Evolutionary conservation across 2,888 invertebrate species (phyloP).

Genomic region (Cryptops parisi): DNA sequence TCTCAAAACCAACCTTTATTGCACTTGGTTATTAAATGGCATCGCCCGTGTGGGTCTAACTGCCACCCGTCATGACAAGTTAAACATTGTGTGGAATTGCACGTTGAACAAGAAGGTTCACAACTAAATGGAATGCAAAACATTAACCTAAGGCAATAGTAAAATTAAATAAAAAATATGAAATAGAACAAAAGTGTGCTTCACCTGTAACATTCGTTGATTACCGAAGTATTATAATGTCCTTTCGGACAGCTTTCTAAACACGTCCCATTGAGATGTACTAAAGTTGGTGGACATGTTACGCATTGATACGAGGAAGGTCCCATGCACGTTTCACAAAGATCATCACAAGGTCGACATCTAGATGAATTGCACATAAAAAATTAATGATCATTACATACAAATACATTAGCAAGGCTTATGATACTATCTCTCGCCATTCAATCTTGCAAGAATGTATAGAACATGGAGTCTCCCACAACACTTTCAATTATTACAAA

Average conservation of each 20-base stretch:
- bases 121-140: background rate
- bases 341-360: slow-evolving; percentile 49
- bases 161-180: no score
- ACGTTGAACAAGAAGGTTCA: slow-evolving; percentile 5
- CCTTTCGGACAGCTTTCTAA: slow-evolving; percentile 52
- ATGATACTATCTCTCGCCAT: no score
- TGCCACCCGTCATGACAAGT: background rate
- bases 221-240: slow-evolving; percentile 59
- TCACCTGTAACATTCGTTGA: slow-evolving; percentile 45
- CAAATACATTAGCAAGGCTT: background rate
- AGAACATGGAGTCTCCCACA: no score
- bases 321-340: slow-evolving; percentile 48
- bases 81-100: slow-evolving; percentile 8
- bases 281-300: slow-evolving; percentile 14
- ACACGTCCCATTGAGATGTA: slow-evolving; percentile 49
- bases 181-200: no score
- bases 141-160: background rate
- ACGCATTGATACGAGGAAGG: slow-evolving; percentile 13
- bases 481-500: no score
- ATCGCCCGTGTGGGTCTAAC: background rate
- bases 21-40: slow-evolving; percentile 1
- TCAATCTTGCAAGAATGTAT: no score
- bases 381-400: background rate
- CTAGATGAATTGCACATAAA: slow-evolving; percentile 1
- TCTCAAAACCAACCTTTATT: background rate